Base-by-base conservation (phyloP, 2,113 vertebrate genomes). In the Apodemus sylvaticus region DNA sequence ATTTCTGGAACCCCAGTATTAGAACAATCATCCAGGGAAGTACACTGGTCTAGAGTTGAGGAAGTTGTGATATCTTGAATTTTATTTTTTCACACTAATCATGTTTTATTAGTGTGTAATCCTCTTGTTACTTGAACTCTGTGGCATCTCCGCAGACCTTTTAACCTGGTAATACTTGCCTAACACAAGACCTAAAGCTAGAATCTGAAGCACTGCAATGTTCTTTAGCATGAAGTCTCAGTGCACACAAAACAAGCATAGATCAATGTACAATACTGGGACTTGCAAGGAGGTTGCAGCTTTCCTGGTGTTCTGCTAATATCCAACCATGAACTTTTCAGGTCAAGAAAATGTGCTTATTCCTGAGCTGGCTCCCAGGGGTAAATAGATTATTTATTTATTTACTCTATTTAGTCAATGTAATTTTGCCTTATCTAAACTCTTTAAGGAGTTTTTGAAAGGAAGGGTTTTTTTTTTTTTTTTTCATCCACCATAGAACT, bases 81-180 rank as follows among this genome's bases (percentile, higher is more conserved):
- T 64, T 94, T 48, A 48, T 48, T 85, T 78, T 74, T 76, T 7
- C n/a, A 31, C 79, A 13, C 60, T 70, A 97, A 36, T 90, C 71
- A 96, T 12, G 4, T 95, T 93, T 95, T 86, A 85, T 86, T 90
- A 92, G 39, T 77, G 66, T 71, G 58, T 20, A 90, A 8, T 96
- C 91, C 86, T 83, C 83, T 96, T 24, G 81, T 96, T 90, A 58
- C n/a, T 93, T 96, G 93, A 94, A 89, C 74, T 94, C 71, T 42
- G 36, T 89, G 86, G 55, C 53, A 60, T 92, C 71, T 90, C 22
- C 45, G 1, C 2, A 77, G 66, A 96, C 51, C 48, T 90, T 93
- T 94, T 79, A 19, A 93, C 93, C 34, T 53, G 74, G 4, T 92
- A 96, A 94, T n/a, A 90, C 76, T 93, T 74, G 86, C 81, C 89